These are phyloP conservation scores for Chelidonichthys spinosus DNA, from an alignment of 2,797 vertebrate genomes.

Conservation along the genomic window DNA sequence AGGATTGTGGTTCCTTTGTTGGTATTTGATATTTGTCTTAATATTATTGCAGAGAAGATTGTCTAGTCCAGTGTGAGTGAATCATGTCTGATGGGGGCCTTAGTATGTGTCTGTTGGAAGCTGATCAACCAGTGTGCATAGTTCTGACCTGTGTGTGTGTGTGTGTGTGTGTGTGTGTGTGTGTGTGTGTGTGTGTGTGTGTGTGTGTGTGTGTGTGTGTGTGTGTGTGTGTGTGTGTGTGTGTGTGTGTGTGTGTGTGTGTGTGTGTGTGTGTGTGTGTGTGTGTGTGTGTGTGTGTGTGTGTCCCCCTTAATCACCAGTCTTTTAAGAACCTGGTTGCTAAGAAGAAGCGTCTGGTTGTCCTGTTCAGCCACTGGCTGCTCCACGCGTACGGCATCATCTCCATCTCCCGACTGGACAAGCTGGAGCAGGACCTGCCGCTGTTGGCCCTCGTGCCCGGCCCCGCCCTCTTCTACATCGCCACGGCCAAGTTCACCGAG, in stretches of 20 bases:
- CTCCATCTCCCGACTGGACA: constrained; percentile 96
- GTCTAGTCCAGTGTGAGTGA: neutral
- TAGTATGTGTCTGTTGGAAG: neutral
- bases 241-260: no score
- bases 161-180: no score
- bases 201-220: no score
- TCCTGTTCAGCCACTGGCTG: constrained; percentile 97
- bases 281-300: neutral
- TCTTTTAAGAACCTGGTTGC: constrained; percentile 93
- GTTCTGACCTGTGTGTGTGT: neutral
- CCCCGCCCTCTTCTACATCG: constrained; percentile 94
- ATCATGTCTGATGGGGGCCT: no score
- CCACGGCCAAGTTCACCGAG: constrained; percentile 95
- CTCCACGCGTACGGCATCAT: constrained; percentile 97
- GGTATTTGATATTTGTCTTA: no score
- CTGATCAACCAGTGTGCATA: neutral
- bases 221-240: no score
- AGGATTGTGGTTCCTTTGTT: no score
- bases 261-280: no score
- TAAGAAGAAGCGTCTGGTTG: constrained; percentile 96
- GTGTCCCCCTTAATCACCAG: constrained; percentile 65
- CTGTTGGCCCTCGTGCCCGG: constrained; percentile 93
- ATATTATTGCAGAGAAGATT: no score
- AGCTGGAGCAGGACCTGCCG: constrained; percentile 92
- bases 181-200: no score